These are phyloP conservation scores for Apeltes quadracus DNA, from an alignment of 2,113 vertebrate species.

Conservation along the genomic window DNA sequence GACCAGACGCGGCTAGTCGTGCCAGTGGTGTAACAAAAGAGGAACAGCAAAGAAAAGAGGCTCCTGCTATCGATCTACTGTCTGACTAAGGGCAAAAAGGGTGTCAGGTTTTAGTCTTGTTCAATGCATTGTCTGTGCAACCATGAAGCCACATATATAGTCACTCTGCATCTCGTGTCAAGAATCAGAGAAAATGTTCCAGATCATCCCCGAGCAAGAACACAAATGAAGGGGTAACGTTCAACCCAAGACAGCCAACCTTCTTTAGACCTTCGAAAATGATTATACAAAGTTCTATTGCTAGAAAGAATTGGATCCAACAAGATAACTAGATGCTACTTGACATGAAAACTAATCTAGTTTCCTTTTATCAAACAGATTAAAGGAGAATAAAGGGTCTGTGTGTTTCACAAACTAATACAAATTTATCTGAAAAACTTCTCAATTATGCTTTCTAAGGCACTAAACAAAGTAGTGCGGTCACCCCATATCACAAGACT, in stretches of 20 bases:
- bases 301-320: background rate
- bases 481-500: conserved; percentile 45
- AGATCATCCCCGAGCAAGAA: background rate
- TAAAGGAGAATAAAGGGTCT: background rate
- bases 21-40: conserved; percentile 37
- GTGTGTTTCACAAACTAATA: conserved; percentile 22
- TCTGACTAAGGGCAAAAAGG: conserved; percentile 67
- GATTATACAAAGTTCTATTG: background rate
- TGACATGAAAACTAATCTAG: background rate
- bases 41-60: conserved; percentile 47
- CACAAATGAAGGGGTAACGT: background rate
- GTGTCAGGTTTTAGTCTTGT: conserved; percentile 68
- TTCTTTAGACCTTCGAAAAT: background rate
- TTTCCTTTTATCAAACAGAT: background rate
- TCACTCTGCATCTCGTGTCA: conserved; percentile 35
- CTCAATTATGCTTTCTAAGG: conserved; percentile 2
- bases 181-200: conserved; percentile 33
- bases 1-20: conserved; percentile 3
- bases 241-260: background rate
- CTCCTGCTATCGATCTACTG: conserved; percentile 61
- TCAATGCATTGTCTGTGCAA: conserved; percentile 47
- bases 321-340: background rate
- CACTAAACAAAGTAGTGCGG: conserved; percentile 30
- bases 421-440: conserved; percentile 13
- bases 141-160: conserved; percentile 39